Evolutionary conservation across 2,113 vertebrate genomes (phyloP).

Genomic region (Scytalopus superciliaris): DNA sequence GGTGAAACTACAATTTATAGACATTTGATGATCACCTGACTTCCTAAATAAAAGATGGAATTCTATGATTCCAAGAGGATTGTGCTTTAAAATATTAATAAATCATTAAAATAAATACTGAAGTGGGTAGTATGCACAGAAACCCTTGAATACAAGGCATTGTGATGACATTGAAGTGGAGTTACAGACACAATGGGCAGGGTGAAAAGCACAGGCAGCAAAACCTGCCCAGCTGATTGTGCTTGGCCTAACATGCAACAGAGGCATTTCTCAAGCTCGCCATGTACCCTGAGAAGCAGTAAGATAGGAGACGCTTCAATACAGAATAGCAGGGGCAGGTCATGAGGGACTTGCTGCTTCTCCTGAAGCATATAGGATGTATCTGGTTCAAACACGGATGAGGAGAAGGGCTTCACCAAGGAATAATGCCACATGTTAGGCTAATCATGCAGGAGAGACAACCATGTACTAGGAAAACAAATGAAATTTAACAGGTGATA

Average conservation of each 20-base stretch:
- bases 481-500: background rate
- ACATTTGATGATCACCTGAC: background rate
- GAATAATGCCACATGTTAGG: background rate
- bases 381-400: background rate
- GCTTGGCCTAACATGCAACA: background rate
- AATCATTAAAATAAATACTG: conserved; percentile 10
- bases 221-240: background rate
- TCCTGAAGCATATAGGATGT: background rate
- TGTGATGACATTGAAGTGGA: background rate
- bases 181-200: background rate
- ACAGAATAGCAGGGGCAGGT: background rate
- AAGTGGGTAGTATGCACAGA: background rate
- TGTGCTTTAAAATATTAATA: conserved; percentile 11
- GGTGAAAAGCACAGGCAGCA: background rate
- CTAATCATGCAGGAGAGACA: background rate
- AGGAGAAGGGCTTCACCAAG: background rate
- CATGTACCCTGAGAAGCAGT: background rate
- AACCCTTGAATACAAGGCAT: background rate
- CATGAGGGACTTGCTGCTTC: background rate
- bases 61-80: background rate
- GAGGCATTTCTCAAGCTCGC: background rate
- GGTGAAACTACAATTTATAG: background rate
- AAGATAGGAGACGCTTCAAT: background rate
- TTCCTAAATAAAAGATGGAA: background rate
- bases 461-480: background rate